A percentile compares a stretch with the other conserved stretches of the same genome.
Conservation (phyloP, 2,113 vertebrate genomes). For the Phyllostomus discolor region DNA sequence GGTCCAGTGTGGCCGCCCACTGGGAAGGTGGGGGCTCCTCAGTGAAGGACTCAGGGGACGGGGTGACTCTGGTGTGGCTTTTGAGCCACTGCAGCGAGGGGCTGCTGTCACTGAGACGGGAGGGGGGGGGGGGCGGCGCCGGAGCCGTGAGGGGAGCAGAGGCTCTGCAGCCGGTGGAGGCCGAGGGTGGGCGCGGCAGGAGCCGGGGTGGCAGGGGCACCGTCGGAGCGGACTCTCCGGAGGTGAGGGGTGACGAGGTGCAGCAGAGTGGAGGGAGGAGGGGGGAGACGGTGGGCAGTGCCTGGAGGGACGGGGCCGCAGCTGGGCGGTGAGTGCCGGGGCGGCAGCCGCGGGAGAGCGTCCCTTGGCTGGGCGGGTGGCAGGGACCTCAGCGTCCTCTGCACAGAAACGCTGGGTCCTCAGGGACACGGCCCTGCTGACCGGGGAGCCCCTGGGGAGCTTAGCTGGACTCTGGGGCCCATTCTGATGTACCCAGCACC, state of each 20-base stretch:
- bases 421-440: neutral
- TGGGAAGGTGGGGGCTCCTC: neutral
- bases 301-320: neutral
- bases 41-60: neutral
- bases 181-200: neutral
- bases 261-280: too few species aligned
- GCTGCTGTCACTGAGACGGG: neutral
- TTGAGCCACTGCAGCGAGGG: neutral
- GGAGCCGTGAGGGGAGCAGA: neutral
- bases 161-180: neutral
- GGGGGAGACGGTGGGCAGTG: neutral
- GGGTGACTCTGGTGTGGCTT: neutral
- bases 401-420: neutral
- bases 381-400: neutral
- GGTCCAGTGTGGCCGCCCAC: neutral
- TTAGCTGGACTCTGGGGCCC: neutral
- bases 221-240: neutral
- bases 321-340: neutral
- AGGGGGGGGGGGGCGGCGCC: neutral
- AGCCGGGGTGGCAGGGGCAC: neutral
- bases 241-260: too few species aligned
- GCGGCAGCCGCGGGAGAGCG: neutral
- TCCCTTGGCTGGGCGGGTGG: neutral
- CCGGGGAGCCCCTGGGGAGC: neutral
- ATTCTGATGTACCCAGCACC: rapidly evolving